Base-by-base conservation (phyloP, 2,888 invertebrate genomes). In the Dasypogon diadema region DNA sequence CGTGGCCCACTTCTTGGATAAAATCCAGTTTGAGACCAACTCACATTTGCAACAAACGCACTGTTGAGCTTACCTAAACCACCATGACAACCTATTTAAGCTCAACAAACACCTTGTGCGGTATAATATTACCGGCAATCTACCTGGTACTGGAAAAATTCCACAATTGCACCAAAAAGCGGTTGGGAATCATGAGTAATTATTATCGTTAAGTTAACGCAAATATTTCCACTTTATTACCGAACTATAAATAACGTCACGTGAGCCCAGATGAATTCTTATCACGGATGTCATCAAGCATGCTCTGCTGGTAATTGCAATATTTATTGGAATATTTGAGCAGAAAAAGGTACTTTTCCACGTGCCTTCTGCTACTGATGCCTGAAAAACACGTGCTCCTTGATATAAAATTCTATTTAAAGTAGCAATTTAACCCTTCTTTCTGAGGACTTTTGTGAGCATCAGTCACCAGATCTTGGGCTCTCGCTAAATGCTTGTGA, bases 141-240 rank as follows among this genome's bases (percentile, higher is more conserved):
- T 63, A 63, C n/a, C 21, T 2, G 1, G 16, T 30, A 63, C 63
- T 42, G 21, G 21, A 63, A 60, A 63, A 63, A 16, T 37, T 63
- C 37, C 63, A 42, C 5, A 3, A 63, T n/a, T 16, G 21, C 12
- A 63, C 18, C 18, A 42, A 63, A n/a, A n/a, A n/a, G n/a, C n/a
- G n/a, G n/a, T n/a, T n/a, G n/a, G n/a, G n/a, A n/a, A n/a, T n/a
- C n/a, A n/a, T n/a, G n/a, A n/a, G n/a, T n/a, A n/a, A n/a, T n/a
- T n/a, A 46, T 65, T 65, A 65, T 48, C 65, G 48, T 21, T n/a
- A 42, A 65, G 46, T 46, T 65, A 42, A 65, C 14, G 24, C 65
- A 65, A 65, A 46, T 46, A 65, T 46, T 48, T 46, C 65, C 24
- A 46, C 24, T n/a, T 30, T 42, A 48, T 65, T 48, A 42, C 2